These are phyloP conservation scores for Andrena haemorrhoa DNA, from an alignment of 2,888 invertebrate genomes.

Conservation along the genomic window DNA sequence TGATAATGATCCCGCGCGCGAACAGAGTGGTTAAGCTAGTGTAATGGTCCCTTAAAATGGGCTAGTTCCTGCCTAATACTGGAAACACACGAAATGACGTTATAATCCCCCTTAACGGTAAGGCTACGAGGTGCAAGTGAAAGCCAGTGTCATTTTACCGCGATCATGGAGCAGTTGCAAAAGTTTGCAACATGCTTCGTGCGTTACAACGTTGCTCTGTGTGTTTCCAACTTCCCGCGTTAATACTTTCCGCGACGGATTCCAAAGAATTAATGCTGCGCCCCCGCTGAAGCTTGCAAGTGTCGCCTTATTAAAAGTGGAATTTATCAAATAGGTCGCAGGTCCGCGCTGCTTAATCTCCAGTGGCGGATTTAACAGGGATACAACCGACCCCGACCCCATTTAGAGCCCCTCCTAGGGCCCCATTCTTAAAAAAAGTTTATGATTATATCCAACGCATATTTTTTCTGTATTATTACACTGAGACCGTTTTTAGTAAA, in stretches of 20 bases:
- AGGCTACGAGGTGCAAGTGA: conserved; percentile 53
- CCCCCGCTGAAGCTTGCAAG: not conserved
- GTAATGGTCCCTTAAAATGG: conserved; percentile 46
- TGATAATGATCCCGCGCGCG: conserved; percentile 33
- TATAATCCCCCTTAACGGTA: conserved; percentile 52
- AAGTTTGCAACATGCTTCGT: conserved; percentile 21
- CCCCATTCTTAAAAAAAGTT: no score
- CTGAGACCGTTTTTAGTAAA: no score
- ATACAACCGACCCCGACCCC: no score
- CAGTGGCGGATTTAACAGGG: no score
- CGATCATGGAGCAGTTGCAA: conserved; percentile 17
- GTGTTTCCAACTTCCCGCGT: conserved; percentile 18
- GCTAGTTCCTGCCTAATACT: conserved; percentile 50
- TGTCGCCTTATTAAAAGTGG: not conserved
- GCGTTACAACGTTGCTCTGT: not conserved
- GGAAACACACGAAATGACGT: conserved; percentile 44
- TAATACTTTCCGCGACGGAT: not conserved
- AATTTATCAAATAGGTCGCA: no score
- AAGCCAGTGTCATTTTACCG: conserved; percentile 21
- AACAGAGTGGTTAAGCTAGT: conserved; percentile 37
- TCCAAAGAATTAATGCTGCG: conserved; percentile 31
- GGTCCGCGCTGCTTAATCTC: no score
- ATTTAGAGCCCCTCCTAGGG: no score
- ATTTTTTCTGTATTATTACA: no score
- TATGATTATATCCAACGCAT: no score